phyloP scores from a whole-genome alignment of 1,140 invertebrate genomes.

The Amphibalanus amphitrite region DNA sequence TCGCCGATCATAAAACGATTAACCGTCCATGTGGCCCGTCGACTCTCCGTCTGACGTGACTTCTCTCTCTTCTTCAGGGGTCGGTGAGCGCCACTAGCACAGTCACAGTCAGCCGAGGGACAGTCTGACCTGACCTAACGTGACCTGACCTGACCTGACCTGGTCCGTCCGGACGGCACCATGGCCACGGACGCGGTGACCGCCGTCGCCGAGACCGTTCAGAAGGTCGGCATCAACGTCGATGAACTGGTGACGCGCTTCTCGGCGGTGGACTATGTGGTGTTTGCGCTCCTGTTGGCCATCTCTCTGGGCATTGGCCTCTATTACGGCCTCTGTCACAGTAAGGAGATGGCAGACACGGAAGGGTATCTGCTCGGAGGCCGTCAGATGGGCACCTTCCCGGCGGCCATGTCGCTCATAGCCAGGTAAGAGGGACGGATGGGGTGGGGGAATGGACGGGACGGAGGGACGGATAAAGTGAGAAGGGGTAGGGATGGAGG shows the following conservation, averaged over 20 bases:
- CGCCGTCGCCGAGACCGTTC: neutral
- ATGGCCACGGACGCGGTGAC: neutral
- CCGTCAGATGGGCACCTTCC: conserved; percentile 57
- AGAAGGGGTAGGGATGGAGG: too few species aligned
- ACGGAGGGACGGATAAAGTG: too few species aligned
- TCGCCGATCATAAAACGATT: too few species aligned
- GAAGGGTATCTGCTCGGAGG: conserved; percentile 65
- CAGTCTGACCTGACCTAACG: too few species aligned
- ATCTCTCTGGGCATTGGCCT: conserved; percentile 38
- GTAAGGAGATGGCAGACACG: conserved; percentile 41
- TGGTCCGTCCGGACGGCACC: neutral
- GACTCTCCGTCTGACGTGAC: too few species aligned
- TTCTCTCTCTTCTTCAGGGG: too few species aligned
- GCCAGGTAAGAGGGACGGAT: conserved; percentile 26
- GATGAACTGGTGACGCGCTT: conserved; percentile 8
- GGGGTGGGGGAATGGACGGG: too few species aligned
- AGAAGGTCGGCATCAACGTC: conserved; percentile 3
- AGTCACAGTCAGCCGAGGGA: too few species aligned
- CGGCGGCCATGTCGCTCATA: conserved; percentile 60
- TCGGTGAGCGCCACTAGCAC: too few species aligned
- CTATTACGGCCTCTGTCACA: conserved; percentile 49
- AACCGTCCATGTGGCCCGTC: too few species aligned
- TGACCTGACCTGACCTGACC: neutral
- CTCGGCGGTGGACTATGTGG: conserved; percentile 21
- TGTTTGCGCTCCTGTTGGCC: conserved; percentile 39